Evolutionary conservation across 2,888 invertebrate species (phyloP), one percentile per base, ranked within the genome.

Genomic region (Dryocosmus kuriphilus): DNA sequence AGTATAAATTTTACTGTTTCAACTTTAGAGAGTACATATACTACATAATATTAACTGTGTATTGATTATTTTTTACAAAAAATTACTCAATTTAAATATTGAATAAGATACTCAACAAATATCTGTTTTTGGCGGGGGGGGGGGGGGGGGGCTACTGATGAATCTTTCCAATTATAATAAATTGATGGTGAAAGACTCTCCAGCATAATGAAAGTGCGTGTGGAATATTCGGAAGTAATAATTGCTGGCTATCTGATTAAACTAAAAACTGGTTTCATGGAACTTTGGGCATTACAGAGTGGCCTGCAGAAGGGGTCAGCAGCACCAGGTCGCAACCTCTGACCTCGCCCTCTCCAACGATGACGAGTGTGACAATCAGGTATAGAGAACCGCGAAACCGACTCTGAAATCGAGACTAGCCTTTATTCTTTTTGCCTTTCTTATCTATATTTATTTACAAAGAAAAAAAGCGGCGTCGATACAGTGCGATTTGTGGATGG

Each of bases 301-400:
- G 84, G 86, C 86, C 86, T 89, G 88, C 90, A 90, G 90, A 85
- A 89, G 89, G 86, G 86, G 86, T 82, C 90, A 90, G 84, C 90
- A 89, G 83, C 90, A 90, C 81, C 90, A 90, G 86, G 89, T 90
- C 88, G 89, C 90, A 83, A 91, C 92, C 82, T 91, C 92, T 85
- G 92, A 92, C 87, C 91, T 92, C 87, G 91, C 91, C 84, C 90
- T 92, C 86, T 91, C 91, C 89, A 92, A 92, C 88, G 92, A 92
- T 89, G 92, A 92, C 89, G 91, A 92, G 89, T 91, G 88, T 85
- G 91, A 91, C 84, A 89, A 89, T 88, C 91, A 91, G 91, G 91
- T 91, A 91, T 84, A 84, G 46, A 63, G 75, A 78, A 62, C 0
- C 63, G 73, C 51, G 76, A 78, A 80, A 79, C 74, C 80, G 80